phyloP scores from a whole-genome alignment of 2,113 vertebrate genomes.

The Psammodynastes pulverulentus region DNA sequence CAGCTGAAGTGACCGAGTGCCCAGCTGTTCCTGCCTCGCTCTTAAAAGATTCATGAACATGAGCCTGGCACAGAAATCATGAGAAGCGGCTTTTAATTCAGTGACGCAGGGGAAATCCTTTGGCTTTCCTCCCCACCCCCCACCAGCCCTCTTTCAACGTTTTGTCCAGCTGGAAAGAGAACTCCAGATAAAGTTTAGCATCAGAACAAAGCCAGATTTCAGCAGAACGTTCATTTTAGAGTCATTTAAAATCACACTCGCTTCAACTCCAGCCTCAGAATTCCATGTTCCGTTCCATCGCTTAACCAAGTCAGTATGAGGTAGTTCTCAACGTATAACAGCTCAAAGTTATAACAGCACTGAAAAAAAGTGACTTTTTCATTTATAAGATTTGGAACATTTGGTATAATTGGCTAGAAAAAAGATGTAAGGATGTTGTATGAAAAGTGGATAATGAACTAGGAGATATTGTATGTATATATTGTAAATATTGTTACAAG shows the following conservation, averaged over 20 bases:
- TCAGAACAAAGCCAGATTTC: not conserved
- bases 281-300: not conserved
- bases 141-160: not conserved
- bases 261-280: not conserved
- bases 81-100: not conserved
- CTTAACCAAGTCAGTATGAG: not conserved
- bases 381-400: too few relatives aligned
- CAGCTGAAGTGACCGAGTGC: not conserved
- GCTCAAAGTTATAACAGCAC: too few relatives aligned
- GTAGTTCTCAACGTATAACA: not conserved
- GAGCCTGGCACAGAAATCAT: not conserved
- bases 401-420: too few relatives aligned
- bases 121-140: not conserved
- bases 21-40: not conserved
- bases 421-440: too few relatives aligned
- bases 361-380: too few relatives aligned
- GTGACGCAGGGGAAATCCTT: not conserved
- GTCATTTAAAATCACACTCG: not conserved
- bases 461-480: too few relatives aligned
- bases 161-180: not conserved
- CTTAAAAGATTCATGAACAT: not conserved
- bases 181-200: not conserved
- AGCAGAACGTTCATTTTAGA: not conserved
- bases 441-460: too few relatives aligned
- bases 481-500: too few relatives aligned